Base-by-base conservation (phyloP, 2,113 vertebrate genomes). In the Ictidomys tridecemlineatus region DNA sequence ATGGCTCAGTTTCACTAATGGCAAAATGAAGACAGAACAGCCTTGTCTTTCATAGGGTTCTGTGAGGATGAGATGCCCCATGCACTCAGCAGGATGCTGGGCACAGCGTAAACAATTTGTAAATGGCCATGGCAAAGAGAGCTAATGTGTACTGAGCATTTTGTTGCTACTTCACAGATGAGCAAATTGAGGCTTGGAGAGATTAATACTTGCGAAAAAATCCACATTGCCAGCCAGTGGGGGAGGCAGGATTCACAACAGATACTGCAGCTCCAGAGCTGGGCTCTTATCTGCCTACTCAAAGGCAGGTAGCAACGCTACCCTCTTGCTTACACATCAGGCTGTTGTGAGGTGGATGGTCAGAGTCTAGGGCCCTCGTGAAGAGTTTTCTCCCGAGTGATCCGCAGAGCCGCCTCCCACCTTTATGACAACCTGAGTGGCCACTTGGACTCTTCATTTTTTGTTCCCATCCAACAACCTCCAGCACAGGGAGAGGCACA, bases 91-190 rank as follows among this genome's bases (percentile, higher is more conserved):
- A 65, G 93, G 80, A 84, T 13, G 24, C 45, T 76, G 73, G 51
- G 67, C 65, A 34, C 26, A 20, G 22, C 80, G 56, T 73, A 56
- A 79, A 74, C 32, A 56, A 26, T n/a, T 51, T 61, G 22, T 77
- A 93, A 90, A 48, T 34, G 69, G 48, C 9, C 65, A 63, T 51
- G 51, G 84, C 77, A 51, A 58, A 67, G 34, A 73, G 16, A 84
- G 20, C 39, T 51, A 74, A 76, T 3, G 2, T 11, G 37, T 48
- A 34, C 7, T 83, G 58, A 73, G 26, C 32, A 65, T 94, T 85
- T 82, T 80, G 70, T 93, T 77, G 22, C 61, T 91, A 51, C 77
- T 93, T 89, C 87, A 83, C 72, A 95, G 96, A 83, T 77, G 32
- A 89, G n/a, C 61, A 91, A 20, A 85, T 32, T 89, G 93, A 82